Evolutionary conservation across 1,140 invertebrate species (phyloP).

Genomic region (Cydia fagiglandana): DNA sequence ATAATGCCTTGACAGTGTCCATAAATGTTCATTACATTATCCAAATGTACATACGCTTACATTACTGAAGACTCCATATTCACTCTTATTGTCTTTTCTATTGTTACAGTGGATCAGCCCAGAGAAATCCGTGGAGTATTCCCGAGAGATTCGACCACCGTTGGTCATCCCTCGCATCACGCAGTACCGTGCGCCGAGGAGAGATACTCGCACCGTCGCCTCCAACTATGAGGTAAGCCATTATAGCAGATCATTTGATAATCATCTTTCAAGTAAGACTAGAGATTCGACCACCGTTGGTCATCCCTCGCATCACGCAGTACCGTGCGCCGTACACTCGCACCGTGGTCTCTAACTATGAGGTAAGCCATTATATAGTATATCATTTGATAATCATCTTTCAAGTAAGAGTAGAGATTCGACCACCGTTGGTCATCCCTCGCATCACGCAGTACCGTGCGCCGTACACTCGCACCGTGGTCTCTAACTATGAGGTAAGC

Average conservation of each 20-base stretch:
- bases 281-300: constrained; percentile 67
- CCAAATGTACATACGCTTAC: no score
- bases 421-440: background rate
- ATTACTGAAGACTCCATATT: background rate
- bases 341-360: constrained; percentile 14
- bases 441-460: background rate
- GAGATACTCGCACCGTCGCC: constrained; percentile 43
- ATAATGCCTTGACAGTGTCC: no score
- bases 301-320: constrained; percentile 73
- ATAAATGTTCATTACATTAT: no score
- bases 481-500: no score
- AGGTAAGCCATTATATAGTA: background rate
- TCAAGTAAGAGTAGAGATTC: background rate
- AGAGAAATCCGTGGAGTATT: constrained; percentile 71
- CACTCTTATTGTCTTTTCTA: constrained; percentile 22
- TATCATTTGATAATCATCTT: background rate
- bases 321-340: constrained; percentile 56
- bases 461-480: no score
- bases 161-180: constrained; percentile 74
- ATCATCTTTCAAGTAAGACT: constrained; percentile 64
- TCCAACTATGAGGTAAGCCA: constrained; percentile 56
- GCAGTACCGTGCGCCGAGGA: constrained; percentile 61
- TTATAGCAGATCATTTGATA: background rate
- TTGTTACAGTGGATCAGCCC: constrained; percentile 75
- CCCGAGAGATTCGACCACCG: constrained; percentile 66